Percentiles rank a stretch among this genome's conserved stretches.
phyloP scores from a whole-genome alignment of 2,888 invertebrate species.

The Platypus cylindrus region DNA sequence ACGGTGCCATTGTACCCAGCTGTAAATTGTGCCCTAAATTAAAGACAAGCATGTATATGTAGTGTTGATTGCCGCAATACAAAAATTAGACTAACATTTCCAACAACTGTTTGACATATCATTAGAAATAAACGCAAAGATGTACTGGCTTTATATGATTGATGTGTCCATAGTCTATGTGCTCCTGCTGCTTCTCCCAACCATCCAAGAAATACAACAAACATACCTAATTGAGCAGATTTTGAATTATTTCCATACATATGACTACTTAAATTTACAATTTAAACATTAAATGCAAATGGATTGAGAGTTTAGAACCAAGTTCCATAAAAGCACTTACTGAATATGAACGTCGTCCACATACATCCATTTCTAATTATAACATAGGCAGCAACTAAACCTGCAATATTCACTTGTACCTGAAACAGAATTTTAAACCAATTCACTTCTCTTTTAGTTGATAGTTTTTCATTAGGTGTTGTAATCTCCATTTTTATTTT shows the following conservation, averaged over 20 bases:
- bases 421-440: conserved; percentile 65
- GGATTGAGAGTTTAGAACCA: background rate
- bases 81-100: conserved; percentile 54
- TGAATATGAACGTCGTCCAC: conserved; percentile 24
- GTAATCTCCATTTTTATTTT: no score
- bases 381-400: conserved; percentile 50
- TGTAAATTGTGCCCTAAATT: conserved; percentile 67
- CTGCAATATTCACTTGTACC: conserved; percentile 59
- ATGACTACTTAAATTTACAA: background rate
- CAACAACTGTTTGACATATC: conserved; percentile 73
- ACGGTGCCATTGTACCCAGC: conserved; percentile 73
- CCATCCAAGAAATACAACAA: conserved; percentile 49
- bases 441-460: conserved; percentile 45
- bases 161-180: conserved; percentile 89
- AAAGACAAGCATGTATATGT: no score
- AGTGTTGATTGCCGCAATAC: no score
- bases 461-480: no score
- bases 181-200: conserved; percentile 84
- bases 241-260: background rate
- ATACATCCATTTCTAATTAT: conserved; percentile 30
- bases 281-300: background rate
- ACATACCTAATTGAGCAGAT: conserved; percentile 42
- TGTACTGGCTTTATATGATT: conserved; percentile 62
- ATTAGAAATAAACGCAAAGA: conserved; percentile 63
- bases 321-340: conserved; percentile 22